Evolutionary conservation across 2,888 invertebrate genomes (phyloP), one percentile per base, ranked within the genome.

Genomic region (Caenorhabditis angaria): DNA sequence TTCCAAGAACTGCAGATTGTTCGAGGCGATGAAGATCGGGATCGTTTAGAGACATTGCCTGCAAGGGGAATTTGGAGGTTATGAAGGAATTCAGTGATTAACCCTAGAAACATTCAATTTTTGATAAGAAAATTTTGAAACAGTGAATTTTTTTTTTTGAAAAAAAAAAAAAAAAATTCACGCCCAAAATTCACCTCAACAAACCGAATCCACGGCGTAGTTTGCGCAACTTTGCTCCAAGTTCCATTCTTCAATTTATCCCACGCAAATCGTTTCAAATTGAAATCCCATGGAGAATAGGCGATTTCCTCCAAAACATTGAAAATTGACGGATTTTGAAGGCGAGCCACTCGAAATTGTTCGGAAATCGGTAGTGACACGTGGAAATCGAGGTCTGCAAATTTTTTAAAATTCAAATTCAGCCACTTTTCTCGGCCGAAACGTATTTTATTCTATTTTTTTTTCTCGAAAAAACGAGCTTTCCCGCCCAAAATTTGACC

Each of bases 21-120:
- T 84, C 83, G 18, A 84, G 47, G 32, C 69, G 20, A 57, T 80
- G 81, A 51, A 82, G 69, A 24, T 84, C 83, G 2, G 84, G 84
- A 58, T 84, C 79, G 65, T 84, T 84, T 29, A 84, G 65, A 3
- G 81, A 82, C 69, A 83, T 77, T n/a, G 72, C 69, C 41, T 41
- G 14, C 3, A 41, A 41, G n/a, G n/a, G n/a, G n/a, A n/a, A n/a
- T n/a, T n/a, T n/a, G n/a, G n/a, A n/a, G n/a, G n/a, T n/a, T n/a
- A n/a, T n/a, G n/a, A n/a, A n/a, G n/a, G n/a, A n/a, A n/a, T n/a
- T n/a, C n/a, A n/a, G n/a, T n/a, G n/a, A n/a, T n/a, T n/a, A n/a
- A n/a, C n/a, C n/a, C n/a, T n/a, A n/a, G n/a, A n/a, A n/a, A n/a
- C n/a, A n/a, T n/a, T n/a, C n/a, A n/a, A n/a, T n/a, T n/a, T n/a